phyloP scores from a whole-genome alignment of 2,113 vertebrate species.

The Scomber scombrus region DNA sequence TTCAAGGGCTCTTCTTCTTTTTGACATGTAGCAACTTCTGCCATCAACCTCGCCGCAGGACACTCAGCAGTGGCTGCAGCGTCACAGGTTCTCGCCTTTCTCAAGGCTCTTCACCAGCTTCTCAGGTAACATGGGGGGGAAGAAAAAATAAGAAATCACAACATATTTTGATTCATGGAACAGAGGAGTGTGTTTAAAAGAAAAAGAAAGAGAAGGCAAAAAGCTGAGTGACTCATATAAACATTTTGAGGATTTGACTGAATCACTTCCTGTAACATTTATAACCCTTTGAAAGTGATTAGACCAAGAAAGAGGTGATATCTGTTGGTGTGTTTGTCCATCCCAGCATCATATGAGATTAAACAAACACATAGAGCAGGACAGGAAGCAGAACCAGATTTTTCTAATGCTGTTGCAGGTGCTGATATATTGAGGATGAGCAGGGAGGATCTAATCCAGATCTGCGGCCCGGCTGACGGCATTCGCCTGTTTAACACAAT shows the following conservation, averaged over 20 bases:
- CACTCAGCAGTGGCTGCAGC: slow-evolving; percentile 94
- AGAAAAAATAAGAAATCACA: background rate
- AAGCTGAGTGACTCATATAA: background rate
- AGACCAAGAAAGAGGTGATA: background rate
- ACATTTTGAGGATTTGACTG: background rate
- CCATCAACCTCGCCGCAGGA: slow-evolving; percentile 91
- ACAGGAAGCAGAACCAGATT: background rate
- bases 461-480: slow-evolving; percentile 95
- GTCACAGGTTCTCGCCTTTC: slow-evolving; percentile 93
- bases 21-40: slow-evolving; percentile 91
- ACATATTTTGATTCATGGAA: background rate
- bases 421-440: slow-evolving; percentile 95
- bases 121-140: slow-evolving; percentile 84
- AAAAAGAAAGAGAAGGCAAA: background rate
- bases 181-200: too few relatives aligned
- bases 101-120: slow-evolving; percentile 94
- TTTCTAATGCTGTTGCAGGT: slow-evolving; percentile 80
- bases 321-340: background rate
- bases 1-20: slow-evolving; percentile 87
- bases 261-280: background rate
- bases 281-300: background rate
- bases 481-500: slow-evolving; percentile 96
- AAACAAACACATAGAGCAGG: background rate
- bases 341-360: background rate
- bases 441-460: slow-evolving; percentile 93